Conservation (phyloP, 1,140 invertebrate genomes). For the Parasteatoda tepidariorum region DNA sequence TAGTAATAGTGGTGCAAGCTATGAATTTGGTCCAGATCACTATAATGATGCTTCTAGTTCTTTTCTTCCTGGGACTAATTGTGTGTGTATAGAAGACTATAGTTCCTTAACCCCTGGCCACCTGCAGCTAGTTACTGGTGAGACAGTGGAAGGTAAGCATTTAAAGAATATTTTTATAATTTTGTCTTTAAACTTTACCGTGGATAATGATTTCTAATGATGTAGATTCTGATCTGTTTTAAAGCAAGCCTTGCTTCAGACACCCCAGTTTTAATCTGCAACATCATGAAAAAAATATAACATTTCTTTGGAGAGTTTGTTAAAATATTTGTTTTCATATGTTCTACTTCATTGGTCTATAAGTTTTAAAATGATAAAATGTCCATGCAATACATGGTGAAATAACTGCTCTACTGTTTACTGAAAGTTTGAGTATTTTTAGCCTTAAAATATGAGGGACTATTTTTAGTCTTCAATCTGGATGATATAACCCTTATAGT, state of each 20-base stretch:
- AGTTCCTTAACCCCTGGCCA: conserved; percentile 60
- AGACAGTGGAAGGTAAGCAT: conserved; percentile 86
- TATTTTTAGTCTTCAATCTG: too few relatives aligned
- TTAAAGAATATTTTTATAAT: not conserved
- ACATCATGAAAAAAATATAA: too few relatives aligned
- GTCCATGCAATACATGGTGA: too few relatives aligned
- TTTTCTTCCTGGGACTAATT: conserved; percentile 78
- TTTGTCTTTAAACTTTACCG: not conserved
- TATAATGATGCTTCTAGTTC: not conserved
- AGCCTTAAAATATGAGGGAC: too few relatives aligned
- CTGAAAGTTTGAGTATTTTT: too few relatives aligned
- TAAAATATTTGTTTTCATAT: too few relatives aligned
- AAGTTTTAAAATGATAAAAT: too few relatives aligned
- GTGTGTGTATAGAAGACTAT: conserved; percentile 76
- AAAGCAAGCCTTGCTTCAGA: conserved; percentile 39
- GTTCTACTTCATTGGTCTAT: too few relatives aligned
- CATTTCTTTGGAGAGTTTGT: too few relatives aligned
- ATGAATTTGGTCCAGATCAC: conserved; percentile 49
- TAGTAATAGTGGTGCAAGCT: conserved; percentile 75
- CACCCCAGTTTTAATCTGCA: not conserved
- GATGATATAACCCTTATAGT: too few relatives aligned
- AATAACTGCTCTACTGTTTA: too few relatives aligned
- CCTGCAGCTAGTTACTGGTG: conserved; percentile 75
- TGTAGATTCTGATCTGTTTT: not conserved
- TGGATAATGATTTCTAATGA: conserved; percentile 29